Base-by-base conservation (phyloP, 2,888 invertebrate genomes). In the Zygogramma bicolorata region DNA sequence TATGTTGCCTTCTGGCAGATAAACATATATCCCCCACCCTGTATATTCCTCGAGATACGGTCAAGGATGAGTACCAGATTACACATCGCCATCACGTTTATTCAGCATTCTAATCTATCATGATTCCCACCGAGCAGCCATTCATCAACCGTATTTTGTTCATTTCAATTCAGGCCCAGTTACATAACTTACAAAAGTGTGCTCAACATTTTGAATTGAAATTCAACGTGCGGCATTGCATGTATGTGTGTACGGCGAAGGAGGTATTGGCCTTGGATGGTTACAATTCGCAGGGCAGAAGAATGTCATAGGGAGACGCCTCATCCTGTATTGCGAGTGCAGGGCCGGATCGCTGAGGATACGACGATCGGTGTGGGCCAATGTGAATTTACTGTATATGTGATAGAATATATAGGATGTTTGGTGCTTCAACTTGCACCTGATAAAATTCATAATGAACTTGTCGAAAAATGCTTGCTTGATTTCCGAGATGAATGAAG, bases 121-220 rank as follows among this genome's bases (percentile, higher is more conserved):
- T 53, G 53, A 53, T 53, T 53, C 53, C n/a, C 53, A 53, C n/a
- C 53, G n/a, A 53, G 53, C 22, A 53, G 53, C 27, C 15, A 53
- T 53, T 53, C 53, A 53, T 53, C 53, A 53, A 53, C 53, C 27
- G 53, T 53, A 27, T 53, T 53, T 27, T 27, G 53, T 53, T 53
- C 53, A 53, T 53, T 53, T 53, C 53, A 27, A 66, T 67, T 67
- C 71, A 67, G 58, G 29, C 61, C 68, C 63, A 68, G 57, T 70
- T 70, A 61, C 65, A 61, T 65, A 70, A 70, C 60, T 60, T 53
- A 31, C 65, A 65, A 65, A 59, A 60, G 60, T 70, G 70, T 63
- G 70, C 60, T 53, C 65, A 53, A 70, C 65, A 70, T 70, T 70
- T 70, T 60, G 65, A 70, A 70, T 70, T 65, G 46, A 61, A 65